phyloP scores from a whole-genome alignment of 2,888 invertebrate species.

The Aspidiotus destructor region DNA sequence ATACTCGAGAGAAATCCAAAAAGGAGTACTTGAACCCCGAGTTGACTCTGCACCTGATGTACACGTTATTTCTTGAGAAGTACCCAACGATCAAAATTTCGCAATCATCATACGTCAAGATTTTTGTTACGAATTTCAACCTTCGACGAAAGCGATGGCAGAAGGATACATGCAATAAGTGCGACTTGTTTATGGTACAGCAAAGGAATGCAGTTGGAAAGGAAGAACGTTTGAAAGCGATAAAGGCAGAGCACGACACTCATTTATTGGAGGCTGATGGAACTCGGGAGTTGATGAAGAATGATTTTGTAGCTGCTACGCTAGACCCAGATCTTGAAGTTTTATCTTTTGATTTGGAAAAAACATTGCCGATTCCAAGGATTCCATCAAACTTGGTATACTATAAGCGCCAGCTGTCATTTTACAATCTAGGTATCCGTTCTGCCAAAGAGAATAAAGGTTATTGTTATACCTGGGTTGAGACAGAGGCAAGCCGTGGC shows the following conservation, averaged over 20 bases:
- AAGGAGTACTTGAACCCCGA: background rate
- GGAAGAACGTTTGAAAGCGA: too few species aligned
- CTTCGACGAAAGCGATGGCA: background rate
- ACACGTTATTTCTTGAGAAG: background rate
- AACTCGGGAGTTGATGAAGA: background rate
- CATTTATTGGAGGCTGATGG: background rate
- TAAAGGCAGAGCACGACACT: background rate
- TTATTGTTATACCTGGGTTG: slow-evolving; percentile 38
- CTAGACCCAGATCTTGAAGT: slow-evolving; percentile 16
- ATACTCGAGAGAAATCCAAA: background rate
- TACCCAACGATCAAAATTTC: background rate
- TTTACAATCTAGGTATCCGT: slow-evolving; percentile 38
- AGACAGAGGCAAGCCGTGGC: slow-evolving; percentile 38
- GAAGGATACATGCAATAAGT: background rate
- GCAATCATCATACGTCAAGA: background rate
- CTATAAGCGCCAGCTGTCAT: slow-evolving; percentile 38
- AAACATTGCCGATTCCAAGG: slow-evolving; percentile 37
- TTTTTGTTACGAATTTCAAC: background rate
- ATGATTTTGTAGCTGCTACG: background rate
- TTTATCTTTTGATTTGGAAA: slow-evolving; percentile 37
- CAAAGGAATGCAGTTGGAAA: background rate
- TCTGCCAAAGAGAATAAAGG: slow-evolving; percentile 34
- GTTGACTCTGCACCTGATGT: background rate
- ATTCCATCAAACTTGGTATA: slow-evolving; percentile 38
- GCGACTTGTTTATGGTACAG: background rate